Percentiles rank a stretch among this genome's conserved stretches.
Conservation (phyloP, 92 coral and sea anemone species). For the Palythoa grandiflora region DNA sequence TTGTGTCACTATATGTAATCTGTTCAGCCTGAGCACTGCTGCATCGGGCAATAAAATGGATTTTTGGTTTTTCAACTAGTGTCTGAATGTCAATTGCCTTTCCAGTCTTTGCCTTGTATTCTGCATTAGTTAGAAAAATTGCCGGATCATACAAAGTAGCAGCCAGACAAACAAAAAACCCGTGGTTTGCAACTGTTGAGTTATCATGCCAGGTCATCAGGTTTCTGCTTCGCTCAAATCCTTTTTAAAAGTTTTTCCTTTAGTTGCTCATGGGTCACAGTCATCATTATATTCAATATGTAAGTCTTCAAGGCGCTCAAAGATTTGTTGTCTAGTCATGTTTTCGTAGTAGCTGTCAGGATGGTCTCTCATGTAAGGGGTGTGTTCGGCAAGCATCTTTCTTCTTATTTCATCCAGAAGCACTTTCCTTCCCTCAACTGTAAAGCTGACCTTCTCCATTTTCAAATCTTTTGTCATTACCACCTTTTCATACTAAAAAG, state of each 20-base stretch:
- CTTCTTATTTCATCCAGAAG: conserved; percentile 47
- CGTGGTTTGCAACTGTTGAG: conserved; percentile 51
- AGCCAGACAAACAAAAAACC: conserved; percentile 41
- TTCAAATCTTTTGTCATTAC: conserved; percentile 53
- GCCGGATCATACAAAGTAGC: conserved; percentile 28
- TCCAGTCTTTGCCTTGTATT: conserved; percentile 15
- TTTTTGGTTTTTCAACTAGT: conserved; percentile 58
- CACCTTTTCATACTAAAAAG: conserved; percentile 67
- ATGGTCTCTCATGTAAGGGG: conserved; percentile 21
- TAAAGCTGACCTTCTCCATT: conserved; percentile 39
- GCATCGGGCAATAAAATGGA: conserved; percentile 60
- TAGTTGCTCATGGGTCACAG: conserved; percentile 2
- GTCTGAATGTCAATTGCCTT: conserved; percentile 41
- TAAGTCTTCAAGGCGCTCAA: conserved; percentile 3
- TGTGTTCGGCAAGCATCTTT: conserved; percentile 38
- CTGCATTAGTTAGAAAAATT: conserved; percentile 1
- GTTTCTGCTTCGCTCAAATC: conserved; percentile 2
- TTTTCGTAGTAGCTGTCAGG: conserved; percentile 18
- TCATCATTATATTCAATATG: conserved; percentile 7
- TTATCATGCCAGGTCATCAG: conserved; percentile 11
- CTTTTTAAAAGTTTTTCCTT: conserved; percentile 10
- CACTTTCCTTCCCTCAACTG: conserved; percentile 59
- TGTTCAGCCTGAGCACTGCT: conserved; percentile 59
- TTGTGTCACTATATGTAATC: conserved; percentile 55
- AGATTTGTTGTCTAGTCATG: conserved; percentile 24